phyloP scores from a whole-genome alignment of 2,113 vertebrate genomes.

The Bufo bufo region DNA sequence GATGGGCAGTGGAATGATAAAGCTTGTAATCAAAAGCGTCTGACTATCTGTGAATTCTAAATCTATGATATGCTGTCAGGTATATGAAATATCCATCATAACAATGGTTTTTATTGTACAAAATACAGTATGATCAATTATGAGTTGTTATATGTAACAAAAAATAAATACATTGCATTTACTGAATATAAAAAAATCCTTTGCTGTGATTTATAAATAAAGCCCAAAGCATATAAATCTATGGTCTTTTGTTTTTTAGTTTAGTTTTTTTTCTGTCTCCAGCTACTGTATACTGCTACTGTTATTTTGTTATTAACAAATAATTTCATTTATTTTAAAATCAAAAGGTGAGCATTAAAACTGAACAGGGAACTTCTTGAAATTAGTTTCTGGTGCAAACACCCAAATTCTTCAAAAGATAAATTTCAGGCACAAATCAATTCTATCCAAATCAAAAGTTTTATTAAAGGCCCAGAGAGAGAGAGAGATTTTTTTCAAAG shows the following conservation, averaged over 20 bases:
- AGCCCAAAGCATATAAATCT: neutral
- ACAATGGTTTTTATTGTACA: neutral
- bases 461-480: too few species aligned
- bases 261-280: neutral
- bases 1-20: slow-evolving; percentile 72
- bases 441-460: too few species aligned
- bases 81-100: neutral
- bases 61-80: neutral
- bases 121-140: neutral
- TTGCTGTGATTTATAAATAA: neutral
- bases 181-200: neutral
- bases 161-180: too few species aligned
- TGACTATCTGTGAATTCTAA: slow-evolving; percentile 71
- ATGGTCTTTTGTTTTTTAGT: neutral
- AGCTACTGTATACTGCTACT: too few species aligned
- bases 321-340: neutral
- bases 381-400: too few species aligned
- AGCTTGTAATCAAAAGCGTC: slow-evolving; percentile 61
- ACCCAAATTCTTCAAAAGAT: too few species aligned
- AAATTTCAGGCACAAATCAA: too few species aligned
- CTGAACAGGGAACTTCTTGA: too few species aligned
- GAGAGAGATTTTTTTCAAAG: too few species aligned
- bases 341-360: too few species aligned
- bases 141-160: too few species aligned
- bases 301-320: too few species aligned